Evolutionary conservation across 2,113 vertebrate species (phyloP).

Genomic region (Ivindomyrus marchei): DNA sequence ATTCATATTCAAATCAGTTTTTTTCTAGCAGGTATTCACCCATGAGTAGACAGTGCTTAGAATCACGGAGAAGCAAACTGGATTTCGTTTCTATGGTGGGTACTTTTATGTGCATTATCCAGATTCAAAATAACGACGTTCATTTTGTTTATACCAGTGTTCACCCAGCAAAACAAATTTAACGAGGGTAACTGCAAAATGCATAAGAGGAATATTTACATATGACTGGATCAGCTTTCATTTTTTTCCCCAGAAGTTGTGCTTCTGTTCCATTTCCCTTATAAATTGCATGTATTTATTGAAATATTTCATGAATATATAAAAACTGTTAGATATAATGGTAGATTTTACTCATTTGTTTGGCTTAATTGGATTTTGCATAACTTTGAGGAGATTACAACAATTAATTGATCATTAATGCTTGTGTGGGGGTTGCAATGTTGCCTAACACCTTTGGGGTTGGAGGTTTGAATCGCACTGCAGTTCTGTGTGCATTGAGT

Average conservation of each 20-base stretch:
- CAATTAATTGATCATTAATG: neutral
- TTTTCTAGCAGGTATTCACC: neutral
- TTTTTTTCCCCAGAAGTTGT: neutral
- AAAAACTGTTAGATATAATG: neutral
- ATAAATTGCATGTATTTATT: neutral
- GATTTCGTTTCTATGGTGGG: neutral
- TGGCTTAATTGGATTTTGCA: neutral
- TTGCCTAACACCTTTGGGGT: neutral
- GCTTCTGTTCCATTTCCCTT: neutral
- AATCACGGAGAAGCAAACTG: neutral
- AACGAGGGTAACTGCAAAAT: neutral
- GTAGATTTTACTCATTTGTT: neutral
- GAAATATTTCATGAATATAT: neutral
- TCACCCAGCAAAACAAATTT: constrained; percentile 3
- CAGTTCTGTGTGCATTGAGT: neutral
- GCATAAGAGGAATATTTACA: neutral
- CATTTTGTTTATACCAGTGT: neutral
- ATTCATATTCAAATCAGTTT: constrained; percentile 7
- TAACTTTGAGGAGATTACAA: neutral
- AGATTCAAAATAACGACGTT: neutral
- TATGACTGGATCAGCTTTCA: neutral
- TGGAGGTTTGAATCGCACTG: neutral
- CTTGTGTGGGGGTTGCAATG: neutral
- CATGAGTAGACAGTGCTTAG: neutral
- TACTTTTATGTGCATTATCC: neutral